These are phyloP conservation scores for Chromobotia macracanthus DNA, from an alignment of 2,797 vertebrate genomes.

Conservation along the genomic window DNA sequence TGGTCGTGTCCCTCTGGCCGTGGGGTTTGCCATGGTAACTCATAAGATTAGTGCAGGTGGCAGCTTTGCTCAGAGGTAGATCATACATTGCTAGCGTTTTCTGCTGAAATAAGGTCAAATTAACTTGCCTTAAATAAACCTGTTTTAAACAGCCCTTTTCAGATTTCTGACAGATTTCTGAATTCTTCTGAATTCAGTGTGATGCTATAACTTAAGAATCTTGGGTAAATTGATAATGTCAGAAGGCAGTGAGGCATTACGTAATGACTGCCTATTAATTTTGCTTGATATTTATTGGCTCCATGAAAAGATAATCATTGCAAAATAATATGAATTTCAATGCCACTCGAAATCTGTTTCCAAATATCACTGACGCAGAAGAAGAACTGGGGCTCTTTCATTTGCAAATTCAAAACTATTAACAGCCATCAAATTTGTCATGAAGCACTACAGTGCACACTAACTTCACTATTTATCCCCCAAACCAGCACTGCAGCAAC, in stretches of 20 bases:
- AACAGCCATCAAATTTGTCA: conserved; percentile 7
- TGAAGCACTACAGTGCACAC: neutral
- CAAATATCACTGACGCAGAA: neutral
- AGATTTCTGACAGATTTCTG: neutral
- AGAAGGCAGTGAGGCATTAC: neutral
- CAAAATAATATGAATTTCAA: neutral
- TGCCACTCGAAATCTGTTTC: neutral
- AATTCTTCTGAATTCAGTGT: neutral
- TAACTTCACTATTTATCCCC: no score
- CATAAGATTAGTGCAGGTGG: conserved; percentile 27
- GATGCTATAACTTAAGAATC: neutral
- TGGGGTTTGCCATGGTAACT: conserved; percentile 52
- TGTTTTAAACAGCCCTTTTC: neutral
- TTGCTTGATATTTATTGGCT: conserved; percentile 22
- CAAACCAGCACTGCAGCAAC: neutral
- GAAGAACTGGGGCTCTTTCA: neutral
- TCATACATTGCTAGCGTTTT: conserved; percentile 20
- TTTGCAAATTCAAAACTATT: conserved; percentile 1
- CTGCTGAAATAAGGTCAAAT: conserved; percentile 8
- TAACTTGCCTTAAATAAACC: conserved; percentile 12
- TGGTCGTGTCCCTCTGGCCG: conserved; percentile 33
- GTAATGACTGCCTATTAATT: conserved; percentile 20
- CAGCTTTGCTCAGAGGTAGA: conserved; percentile 13
- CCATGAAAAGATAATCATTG: neutral
- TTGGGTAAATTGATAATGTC: conserved; percentile 3